phyloP scores from a whole-genome alignment of 2,113 vertebrate genomes.

The Abramis brama region DNA sequence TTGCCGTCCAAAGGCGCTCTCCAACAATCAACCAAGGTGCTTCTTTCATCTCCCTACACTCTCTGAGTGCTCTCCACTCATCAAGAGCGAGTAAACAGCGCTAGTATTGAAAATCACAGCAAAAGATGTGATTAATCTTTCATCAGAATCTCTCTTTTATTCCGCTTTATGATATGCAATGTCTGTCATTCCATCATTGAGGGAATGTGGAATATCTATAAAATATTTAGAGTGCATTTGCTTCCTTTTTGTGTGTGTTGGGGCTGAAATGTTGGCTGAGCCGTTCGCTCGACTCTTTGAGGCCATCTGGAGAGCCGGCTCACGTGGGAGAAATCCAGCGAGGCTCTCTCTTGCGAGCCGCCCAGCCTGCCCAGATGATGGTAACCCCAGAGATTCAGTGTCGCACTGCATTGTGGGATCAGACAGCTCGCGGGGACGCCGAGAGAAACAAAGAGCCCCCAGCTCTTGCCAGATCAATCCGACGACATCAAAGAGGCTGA shows the following conservation, averaged over 20 bases:
- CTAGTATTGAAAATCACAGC: constrained; percentile 45
- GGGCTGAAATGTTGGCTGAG: constrained; percentile 58
- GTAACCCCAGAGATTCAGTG: constrained; percentile 57
- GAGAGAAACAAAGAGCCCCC: constrained; percentile 53
- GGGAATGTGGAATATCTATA: constrained; percentile 58
- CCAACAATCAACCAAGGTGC: constrained; percentile 43
- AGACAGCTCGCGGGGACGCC: constrained; percentile 45
- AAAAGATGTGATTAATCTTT: constrained; percentile 56
- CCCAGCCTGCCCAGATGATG: constrained; percentile 62
- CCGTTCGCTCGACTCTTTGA: constrained; percentile 61
- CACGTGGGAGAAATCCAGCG: constrained; percentile 54
- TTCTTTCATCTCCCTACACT: constrained; percentile 41
- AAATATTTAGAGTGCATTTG: constrained; percentile 62
- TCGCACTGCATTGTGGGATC: constrained; percentile 57
- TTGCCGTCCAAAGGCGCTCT: constrained; percentile 35
- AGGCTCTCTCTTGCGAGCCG: constrained; percentile 49
- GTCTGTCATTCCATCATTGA: constrained; percentile 54
- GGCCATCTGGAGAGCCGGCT: constrained; percentile 66
- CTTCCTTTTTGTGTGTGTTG: constrained; percentile 52
- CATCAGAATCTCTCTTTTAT: constrained; percentile 56
- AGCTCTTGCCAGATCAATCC: constrained; percentile 58
- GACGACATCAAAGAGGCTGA: constrained; percentile 62
- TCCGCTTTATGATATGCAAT: constrained; percentile 47
- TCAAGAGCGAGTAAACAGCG: constrained; percentile 36
- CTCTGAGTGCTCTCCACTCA: constrained; percentile 35